These are phyloP conservation scores for Eurypyga helias DNA, from an alignment of 2,113 vertebrate species.

Conservation along the genomic window DNA sequence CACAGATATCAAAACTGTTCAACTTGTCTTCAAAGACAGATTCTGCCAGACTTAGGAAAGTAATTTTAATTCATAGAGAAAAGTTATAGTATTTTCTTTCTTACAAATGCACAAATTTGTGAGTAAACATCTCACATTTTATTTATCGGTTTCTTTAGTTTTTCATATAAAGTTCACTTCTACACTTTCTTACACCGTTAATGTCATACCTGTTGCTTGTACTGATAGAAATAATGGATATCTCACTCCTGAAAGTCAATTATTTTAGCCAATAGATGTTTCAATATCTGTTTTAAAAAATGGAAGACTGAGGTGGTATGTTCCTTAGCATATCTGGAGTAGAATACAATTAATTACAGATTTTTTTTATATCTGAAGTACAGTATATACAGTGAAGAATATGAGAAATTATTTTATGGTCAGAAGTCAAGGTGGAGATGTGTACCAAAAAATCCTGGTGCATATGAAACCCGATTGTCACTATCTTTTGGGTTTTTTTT, in stretches of 20 bases:
- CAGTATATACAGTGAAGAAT: background rate
- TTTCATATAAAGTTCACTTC: background rate
- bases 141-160: background rate
- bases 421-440: background rate
- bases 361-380: background rate
- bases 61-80: background rate
- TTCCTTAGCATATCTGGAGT: background rate
- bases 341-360: background rate
- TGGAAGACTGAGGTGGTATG: background rate
- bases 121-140: background rate
- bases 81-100: background rate
- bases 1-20: background rate
- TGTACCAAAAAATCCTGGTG: background rate
- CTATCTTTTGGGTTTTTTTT: background rate
- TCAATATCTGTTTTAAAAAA: background rate
- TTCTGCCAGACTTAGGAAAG: background rate
- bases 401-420: background rate
- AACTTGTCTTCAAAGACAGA: background rate
- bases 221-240: background rate
- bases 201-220: background rate
- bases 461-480: background rate
- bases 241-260: background rate
- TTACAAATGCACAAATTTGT: background rate
- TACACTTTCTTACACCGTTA: background rate
- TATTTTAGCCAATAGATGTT: background rate